A percentile compares a stretch with the other conserved stretches of the same genome.
Conservation (phyloP, 2,888 invertebrate genomes). For the Mythimna impura region DNA sequence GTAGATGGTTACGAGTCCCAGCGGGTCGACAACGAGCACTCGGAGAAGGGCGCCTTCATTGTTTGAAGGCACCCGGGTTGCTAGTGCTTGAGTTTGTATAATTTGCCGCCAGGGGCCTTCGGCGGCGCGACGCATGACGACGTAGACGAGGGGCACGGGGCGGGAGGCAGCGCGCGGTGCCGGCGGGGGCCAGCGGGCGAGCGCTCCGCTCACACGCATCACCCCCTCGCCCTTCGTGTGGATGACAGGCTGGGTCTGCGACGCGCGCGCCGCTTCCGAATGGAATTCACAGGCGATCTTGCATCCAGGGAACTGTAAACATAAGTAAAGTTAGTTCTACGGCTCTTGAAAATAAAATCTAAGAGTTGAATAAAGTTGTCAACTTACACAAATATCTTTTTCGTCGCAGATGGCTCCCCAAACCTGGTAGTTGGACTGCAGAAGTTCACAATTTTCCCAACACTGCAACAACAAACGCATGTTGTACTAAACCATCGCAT, state of each 20-base stretch:
- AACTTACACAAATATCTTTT: constrained; percentile 93
- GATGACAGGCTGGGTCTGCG: constrained; percentile 93
- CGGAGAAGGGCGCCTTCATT: constrained; percentile 92
- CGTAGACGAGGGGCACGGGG: constrained; percentile 92
- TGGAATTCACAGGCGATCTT: constrained; percentile 93
- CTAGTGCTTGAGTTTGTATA: constrained; percentile 92
- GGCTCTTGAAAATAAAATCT: background rate
- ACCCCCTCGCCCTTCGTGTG: constrained; percentile 93
- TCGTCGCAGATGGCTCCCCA: constrained; percentile 94
- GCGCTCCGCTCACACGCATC: constrained; percentile 91
- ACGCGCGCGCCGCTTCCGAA: constrained; percentile 91
- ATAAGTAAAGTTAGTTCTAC: constrained; percentile 47
- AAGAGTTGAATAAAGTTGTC: constrained; percentile 33
- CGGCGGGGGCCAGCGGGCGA: constrained; percentile 92
- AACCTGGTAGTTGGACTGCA: constrained; percentile 93
- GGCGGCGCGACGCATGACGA: constrained; percentile 92
- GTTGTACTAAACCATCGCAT: constrained; percentile 68
- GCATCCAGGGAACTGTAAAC: constrained; percentile 93
- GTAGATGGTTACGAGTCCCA: constrained; percentile 93
- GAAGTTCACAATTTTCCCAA: constrained; percentile 94
- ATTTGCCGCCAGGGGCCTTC: constrained; percentile 92
- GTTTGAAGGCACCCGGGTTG: constrained; percentile 92
- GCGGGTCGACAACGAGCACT: constrained; percentile 93
- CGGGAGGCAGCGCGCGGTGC: constrained; percentile 90
- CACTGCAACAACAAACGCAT: constrained; percentile 91